These are phyloP conservation scores for Orchesellides sinensis DNA, from an alignment of 2,888 invertebrate species.

Conservation along the genomic window DNA sequence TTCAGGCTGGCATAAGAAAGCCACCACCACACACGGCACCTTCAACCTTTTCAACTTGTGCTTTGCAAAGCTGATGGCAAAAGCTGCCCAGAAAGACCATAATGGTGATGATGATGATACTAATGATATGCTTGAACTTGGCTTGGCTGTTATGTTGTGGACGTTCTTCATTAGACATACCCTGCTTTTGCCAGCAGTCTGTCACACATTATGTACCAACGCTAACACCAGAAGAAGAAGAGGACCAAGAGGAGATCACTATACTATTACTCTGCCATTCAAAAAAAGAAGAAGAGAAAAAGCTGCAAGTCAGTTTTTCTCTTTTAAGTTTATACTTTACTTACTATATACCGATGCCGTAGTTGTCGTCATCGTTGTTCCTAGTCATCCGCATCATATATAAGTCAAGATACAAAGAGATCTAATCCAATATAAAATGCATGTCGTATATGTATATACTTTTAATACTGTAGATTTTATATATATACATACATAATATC, in stretches of 20 bases:
- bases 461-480: too few species aligned
- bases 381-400: conserved; percentile 40
- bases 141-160: conserved; percentile 2
- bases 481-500: too few species aligned
- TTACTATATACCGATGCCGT: conserved; percentile 57
- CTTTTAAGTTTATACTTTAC: too few species aligned
- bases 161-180: conserved; percentile 1
- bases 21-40: not conserved
- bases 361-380: conserved; percentile 46
- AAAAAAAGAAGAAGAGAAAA: too few species aligned
- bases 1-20: not conserved
- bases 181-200: conserved; percentile 8
- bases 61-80: not conserved
- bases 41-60: conserved; percentile 1
- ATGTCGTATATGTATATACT: too few species aligned
- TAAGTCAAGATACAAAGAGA: conserved; percentile 23
- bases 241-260: not conserved
- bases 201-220: conserved; percentile 4
- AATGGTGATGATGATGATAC: conserved; percentile 16
- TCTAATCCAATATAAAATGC: not conserved
- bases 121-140: conserved; percentile 48
- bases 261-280: conserved; percentile 39
- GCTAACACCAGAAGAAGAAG: not conserved
- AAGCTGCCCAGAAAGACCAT: conserved; percentile 4
- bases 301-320: conserved; percentile 43